phyloP scores from a whole-genome alignment of 2,797 vertebrate genomes.

The Pachyuromys duprasi region DNA sequence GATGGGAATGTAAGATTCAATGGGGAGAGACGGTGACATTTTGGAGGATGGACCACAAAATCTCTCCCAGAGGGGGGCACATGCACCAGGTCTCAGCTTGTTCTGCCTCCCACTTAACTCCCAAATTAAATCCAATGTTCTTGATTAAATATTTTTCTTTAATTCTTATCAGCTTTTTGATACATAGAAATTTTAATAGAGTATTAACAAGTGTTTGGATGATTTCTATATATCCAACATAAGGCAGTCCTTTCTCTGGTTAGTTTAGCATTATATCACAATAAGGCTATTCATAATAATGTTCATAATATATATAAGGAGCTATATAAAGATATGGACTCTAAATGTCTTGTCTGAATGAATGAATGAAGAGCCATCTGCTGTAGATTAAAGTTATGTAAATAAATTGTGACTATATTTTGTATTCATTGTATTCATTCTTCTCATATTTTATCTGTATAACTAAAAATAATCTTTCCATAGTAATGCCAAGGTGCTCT shows the following conservation, averaged over 20 bases:
- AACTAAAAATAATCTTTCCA: constrained; percentile 62
- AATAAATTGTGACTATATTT: constrained; percentile 58
- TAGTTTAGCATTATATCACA: constrained; percentile 38
- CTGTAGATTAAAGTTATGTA: constrained; percentile 41
- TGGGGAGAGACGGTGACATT: constrained; percentile 62
- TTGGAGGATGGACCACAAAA: constrained; percentile 41
- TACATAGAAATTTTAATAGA: neutral
- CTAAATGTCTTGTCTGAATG: constrained; percentile 4
- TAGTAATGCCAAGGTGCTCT: constrained; percentile 6
- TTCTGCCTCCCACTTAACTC: neutral
- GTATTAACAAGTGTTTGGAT: neutral
- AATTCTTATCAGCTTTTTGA: constrained; percentile 20
- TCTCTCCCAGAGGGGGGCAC: constrained; percentile 36
- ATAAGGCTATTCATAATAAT: neutral
- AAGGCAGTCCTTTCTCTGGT: neutral
- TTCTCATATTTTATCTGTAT: constrained; percentile 63
- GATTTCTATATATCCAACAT: neutral
- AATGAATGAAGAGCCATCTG: constrained; percentile 25
- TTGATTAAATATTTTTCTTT: neutral
- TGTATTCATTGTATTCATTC: constrained; percentile 62
- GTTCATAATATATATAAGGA: constrained; percentile 46
- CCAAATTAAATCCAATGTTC: constrained; percentile 59
- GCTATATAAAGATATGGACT: neutral
- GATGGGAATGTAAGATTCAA: constrained; percentile 69
- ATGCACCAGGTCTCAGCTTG: neutral